Evolutionary conservation across 2,888 invertebrate genomes (phyloP).

Genomic region (Andrena haemorrhoa): DNA sequence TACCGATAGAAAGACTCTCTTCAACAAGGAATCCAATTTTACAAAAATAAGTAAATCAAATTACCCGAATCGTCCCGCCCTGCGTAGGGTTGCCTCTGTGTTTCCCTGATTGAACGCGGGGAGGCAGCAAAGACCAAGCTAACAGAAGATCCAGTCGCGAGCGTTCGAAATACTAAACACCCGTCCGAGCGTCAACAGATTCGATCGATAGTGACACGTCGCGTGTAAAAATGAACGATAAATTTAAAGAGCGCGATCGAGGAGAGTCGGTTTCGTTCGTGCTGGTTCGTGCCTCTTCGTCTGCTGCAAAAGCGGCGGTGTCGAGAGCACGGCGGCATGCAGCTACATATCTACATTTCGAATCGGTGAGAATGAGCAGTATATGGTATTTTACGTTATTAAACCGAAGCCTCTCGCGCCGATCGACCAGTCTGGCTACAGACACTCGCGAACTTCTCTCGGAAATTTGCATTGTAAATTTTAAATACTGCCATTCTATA

Average conservation of each 20-base stretch:
- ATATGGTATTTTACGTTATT: neutral
- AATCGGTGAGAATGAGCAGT: neutral
- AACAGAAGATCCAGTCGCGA: neutral
- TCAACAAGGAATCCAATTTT: neutral
- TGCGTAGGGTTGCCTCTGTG: neutral
- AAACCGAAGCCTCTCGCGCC: neutral
- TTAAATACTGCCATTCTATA: no score
- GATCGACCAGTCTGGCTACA: neutral
- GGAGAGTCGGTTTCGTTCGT: conserved; percentile 8
- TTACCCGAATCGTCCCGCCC: conserved; percentile 16
- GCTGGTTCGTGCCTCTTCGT: neutral
- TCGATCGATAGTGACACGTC: neutral
- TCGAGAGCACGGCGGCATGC: neutral
- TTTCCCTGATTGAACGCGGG: neutral
- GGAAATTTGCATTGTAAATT: no score
- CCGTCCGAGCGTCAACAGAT: neutral
- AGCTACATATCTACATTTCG: neutral
- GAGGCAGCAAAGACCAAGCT: neutral
- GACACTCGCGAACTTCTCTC: no score
- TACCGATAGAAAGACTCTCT: neutral
- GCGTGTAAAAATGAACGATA: conserved; percentile 8
- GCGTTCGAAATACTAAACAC: neutral
- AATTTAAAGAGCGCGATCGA: conserved; percentile 1
- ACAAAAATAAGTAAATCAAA: neutral
- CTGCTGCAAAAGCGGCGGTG: neutral